A percentile compares a stretch with the other conserved stretches of the same genome.
Conservation (phyloP, 2,113 vertebrate genomes). For the Amblyornis subalaris region DNA sequence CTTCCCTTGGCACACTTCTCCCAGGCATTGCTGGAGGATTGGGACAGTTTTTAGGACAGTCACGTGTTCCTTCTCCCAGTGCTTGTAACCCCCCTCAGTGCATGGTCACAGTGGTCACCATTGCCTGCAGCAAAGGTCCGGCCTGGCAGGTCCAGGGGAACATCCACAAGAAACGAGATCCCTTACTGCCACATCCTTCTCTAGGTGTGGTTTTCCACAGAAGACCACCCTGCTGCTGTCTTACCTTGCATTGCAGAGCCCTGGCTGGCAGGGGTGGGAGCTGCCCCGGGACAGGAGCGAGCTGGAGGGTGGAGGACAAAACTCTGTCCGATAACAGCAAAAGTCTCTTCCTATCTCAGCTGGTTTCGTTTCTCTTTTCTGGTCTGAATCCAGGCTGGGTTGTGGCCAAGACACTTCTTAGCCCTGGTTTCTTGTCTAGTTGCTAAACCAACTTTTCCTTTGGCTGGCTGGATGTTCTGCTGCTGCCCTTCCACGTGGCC, state of each 20-base stretch:
- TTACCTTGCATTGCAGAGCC: accelerated
- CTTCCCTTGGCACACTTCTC: neutral
- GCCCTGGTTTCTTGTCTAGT: neutral
- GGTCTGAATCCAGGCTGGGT: neutral
- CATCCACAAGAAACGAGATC: neutral
- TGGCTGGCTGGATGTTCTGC: neutral
- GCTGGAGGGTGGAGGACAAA: neutral
- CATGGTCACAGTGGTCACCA: accelerated
- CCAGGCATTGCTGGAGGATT: neutral
- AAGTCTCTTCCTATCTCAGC: neutral
- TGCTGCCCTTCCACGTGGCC: neutral
- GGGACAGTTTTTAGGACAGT: neutral
- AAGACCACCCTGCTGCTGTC: neutral
- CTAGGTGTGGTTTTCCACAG: neutral
- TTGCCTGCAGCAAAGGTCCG: neutral
- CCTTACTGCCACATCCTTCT: neutral
- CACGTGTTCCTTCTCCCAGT: neutral
- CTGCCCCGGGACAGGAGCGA: accelerated
- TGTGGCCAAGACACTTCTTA: neutral
- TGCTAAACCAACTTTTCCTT: constrained; percentile 12
- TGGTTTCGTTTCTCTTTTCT: constrained; percentile 30
- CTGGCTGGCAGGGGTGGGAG: neutral
- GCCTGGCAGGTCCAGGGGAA: neutral
- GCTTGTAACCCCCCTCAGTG: neutral
- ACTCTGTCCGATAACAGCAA: neutral